A percentile compares a stretch with the other conserved stretches of the same genome.
These are phyloP conservation scores for Calameuta idolon DNA, from an alignment of 2,888 invertebrate genomes.

Conservation along the genomic window DNA sequence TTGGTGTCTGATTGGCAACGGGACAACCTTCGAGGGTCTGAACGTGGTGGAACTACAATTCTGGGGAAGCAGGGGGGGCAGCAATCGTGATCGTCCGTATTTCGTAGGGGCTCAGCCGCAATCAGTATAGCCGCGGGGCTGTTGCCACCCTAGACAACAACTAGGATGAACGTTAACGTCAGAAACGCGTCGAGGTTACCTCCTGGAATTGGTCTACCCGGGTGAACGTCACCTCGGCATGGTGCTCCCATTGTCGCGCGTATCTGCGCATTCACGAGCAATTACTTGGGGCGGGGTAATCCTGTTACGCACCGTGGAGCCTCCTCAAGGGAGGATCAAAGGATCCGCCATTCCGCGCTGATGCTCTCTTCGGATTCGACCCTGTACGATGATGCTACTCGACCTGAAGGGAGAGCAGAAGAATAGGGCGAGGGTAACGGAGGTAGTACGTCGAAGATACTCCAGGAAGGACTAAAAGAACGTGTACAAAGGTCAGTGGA, in stretches of 20 bases:
- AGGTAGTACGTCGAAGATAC: background rate
- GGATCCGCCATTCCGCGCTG: slow-evolving; percentile 55
- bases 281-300: slow-evolving; percentile 66
- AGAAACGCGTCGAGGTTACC: slow-evolving; percentile 3
- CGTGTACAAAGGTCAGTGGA: background rate
- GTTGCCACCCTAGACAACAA: slow-evolving; percentile 9
- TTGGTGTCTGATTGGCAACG: slow-evolving; percentile 60
- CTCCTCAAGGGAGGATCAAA: slow-evolving; percentile 62
- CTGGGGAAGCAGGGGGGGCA: slow-evolving; percentile 1
- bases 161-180: slow-evolving; percentile 3
- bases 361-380: slow-evolving; percentile 41
- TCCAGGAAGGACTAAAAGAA: background rate
- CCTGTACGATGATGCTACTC: slow-evolving; percentile 2
- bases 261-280: slow-evolving; percentile 62
- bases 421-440: slow-evolving; percentile 9
- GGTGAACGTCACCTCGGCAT: background rate
- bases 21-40: slow-evolving; percentile 21
- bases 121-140: slow-evolving; percentile 63
- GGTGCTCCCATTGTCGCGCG: slow-evolving; percentile 33
- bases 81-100: slow-evolving; percentile 32
- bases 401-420: background rate
- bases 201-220: slow-evolving; percentile 6
- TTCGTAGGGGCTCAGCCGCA: slow-evolving; percentile 56
- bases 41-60: slow-evolving; percentile 42
- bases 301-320: slow-evolving; percentile 54